phyloP scores from a whole-genome alignment of 2,888 invertebrate genomes.

The Plusia festucae region DNA sequence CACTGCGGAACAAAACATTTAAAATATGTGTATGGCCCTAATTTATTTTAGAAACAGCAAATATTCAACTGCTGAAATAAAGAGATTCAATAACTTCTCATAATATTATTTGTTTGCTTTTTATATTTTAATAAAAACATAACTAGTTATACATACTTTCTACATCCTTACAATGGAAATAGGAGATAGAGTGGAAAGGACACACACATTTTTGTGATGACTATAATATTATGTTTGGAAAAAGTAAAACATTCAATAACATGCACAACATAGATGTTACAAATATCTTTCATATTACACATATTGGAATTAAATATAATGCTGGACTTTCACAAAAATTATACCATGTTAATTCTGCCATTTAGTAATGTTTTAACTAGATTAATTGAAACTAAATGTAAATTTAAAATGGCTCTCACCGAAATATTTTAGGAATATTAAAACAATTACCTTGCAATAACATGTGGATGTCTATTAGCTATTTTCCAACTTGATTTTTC shows the following conservation, averaged over 20 bases:
- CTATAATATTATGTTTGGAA: conserved; percentile 27
- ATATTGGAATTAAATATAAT: conserved; percentile 18
- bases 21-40: conserved; percentile 6
- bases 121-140: neutral
- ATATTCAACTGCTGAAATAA: neutral
- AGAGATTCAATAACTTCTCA: neutral
- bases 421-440: conserved; percentile 24
- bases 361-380: conserved; percentile 18
- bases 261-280: conserved; percentile 48
- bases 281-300: conserved; percentile 14
- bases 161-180: conserved; percentile 21
- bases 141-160: conserved; percentile 8
- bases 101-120: too few species aligned
- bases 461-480: conserved; percentile 85
- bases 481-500: conserved; percentile 84
- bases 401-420: conserved; percentile 6
- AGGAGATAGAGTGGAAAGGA: conserved; percentile 24
- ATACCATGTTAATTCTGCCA: conserved; percentile 12
- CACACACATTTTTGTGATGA: conserved; percentile 31
- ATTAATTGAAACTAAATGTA: neutral
- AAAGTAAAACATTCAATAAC: conserved; percentile 50
- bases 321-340: conserved; percentile 23
- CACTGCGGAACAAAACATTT: conserved; percentile 13
- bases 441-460: conserved; percentile 88
- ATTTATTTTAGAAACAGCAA: neutral